Conservation (phyloP, 1,140 invertebrate species). For the Platorchestia sp. region DNA sequence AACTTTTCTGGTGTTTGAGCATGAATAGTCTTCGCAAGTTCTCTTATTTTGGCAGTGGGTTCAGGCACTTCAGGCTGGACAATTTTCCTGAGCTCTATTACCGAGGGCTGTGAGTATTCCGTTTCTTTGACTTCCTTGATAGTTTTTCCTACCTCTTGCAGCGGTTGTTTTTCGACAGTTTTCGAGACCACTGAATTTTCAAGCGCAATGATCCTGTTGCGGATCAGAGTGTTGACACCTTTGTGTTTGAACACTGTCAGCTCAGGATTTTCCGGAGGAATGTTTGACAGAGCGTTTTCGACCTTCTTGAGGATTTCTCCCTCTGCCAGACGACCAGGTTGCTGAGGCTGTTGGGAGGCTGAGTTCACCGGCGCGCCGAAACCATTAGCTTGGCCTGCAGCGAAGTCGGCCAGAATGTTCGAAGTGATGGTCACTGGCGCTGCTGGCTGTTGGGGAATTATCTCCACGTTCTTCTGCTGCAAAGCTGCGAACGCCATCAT, state of each 20-base stretch:
- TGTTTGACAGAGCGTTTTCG: background rate
- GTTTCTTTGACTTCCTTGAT: constrained; percentile 39
- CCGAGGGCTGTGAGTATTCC: background rate
- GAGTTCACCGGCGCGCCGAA: too few species aligned
- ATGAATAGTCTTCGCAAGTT: background rate
- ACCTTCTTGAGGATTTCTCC: background rate
- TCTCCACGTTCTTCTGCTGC: background rate
- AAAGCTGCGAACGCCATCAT: background rate
- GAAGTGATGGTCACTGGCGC: background rate
- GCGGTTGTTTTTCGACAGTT: constrained; percentile 11
- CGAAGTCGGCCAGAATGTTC: background rate
- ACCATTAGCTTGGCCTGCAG: background rate
- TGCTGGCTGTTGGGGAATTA: background rate
- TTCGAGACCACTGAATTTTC: constrained; percentile 15
- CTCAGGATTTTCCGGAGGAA: background rate
- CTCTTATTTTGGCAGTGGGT: constrained; percentile 33
- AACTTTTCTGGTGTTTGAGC: background rate
- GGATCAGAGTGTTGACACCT: constrained; percentile 32
- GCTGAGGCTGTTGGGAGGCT: background rate
- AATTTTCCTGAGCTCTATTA: background rate
- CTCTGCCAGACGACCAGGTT: background rate
- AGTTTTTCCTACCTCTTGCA: constrained; percentile 19
- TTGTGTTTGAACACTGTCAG: constrained; percentile 25
- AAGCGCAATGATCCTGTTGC: constrained; percentile 15
- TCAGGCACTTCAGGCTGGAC: background rate